Percentiles rank a stretch among this genome's conserved stretches.
Conservation (phyloP, 2,888 invertebrate species). For the Acanthosepion lycidas region DNA sequence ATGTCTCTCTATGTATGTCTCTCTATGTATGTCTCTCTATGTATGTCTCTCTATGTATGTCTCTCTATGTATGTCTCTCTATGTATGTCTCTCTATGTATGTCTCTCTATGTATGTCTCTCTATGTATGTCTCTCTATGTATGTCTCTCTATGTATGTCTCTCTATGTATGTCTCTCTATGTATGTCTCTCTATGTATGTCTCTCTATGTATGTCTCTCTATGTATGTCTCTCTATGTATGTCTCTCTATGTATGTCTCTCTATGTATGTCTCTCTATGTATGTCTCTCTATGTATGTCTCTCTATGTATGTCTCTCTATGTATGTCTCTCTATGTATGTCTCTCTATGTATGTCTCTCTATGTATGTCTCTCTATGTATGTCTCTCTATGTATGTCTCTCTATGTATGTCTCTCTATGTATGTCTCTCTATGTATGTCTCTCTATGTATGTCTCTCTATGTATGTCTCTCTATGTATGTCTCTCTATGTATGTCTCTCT, state of each 20-base stretch:
- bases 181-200: too few species aligned
- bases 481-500: background rate
- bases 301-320: background rate
- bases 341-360: background rate
- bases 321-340: accelerated
- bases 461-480: too few species aligned
- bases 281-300: background rate
- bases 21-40: too few species aligned
- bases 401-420: too few species aligned
- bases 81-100: background rate
- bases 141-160: background rate
- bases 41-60: too few species aligned
- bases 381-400: background rate
- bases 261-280: background rate
- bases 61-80: too few species aligned
- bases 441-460: background rate
- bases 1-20: too few species aligned
- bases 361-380: background rate
- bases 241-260: background rate
- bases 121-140: background rate
- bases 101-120: background rate
- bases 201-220: background rate
- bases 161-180: too few species aligned
- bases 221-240: background rate
- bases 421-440: too few species aligned